Evolutionary conservation across 2,888 invertebrate genomes (phyloP).

Genomic region (Pyrrhosoma nymphula): DNA sequence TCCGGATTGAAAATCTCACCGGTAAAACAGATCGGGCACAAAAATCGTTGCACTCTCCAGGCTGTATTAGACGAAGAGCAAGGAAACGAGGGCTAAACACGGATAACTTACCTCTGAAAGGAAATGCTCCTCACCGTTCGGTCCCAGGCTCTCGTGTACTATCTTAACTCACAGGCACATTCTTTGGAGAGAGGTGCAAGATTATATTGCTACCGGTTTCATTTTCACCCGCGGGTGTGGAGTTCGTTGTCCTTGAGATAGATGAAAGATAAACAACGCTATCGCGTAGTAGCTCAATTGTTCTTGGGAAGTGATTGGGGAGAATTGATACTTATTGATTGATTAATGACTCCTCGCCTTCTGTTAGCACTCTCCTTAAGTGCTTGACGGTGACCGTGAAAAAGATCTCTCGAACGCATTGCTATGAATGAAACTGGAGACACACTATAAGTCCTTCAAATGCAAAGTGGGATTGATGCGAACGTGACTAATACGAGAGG

Average conservation of each 20-base stretch:
- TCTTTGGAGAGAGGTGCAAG: not conserved
- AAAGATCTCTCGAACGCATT: not conserved
- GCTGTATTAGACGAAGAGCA: too few species aligned
- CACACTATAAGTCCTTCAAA: not conserved
- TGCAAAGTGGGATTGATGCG: not conserved
- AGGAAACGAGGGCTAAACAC: not conserved
- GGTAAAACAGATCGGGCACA: too few species aligned
- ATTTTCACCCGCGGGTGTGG: not conserved
- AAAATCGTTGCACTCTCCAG: too few species aligned
- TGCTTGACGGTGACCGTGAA: not conserved
- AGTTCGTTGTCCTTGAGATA: not conserved
- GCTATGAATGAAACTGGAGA: too few species aligned
- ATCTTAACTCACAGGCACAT: not conserved
- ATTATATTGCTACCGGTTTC: not conserved
- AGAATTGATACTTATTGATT: not conserved
- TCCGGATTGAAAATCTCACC: too few species aligned
- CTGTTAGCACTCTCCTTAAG: not conserved
- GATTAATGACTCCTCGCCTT: not conserved
- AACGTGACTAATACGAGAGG: not conserved
- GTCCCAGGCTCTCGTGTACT: not conserved
- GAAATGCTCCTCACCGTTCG: not conserved
- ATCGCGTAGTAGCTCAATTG: not conserved
- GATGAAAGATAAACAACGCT: not conserved
- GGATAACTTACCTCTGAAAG: not conserved
- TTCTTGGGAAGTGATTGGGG: not conserved